Percentiles rank a stretch among this genome's conserved stretches.
These are phyloP conservation scores for Hylomyscus alleni DNA, from an alignment of 2,797 vertebrate genomes.

Conservation along the genomic window DNA sequence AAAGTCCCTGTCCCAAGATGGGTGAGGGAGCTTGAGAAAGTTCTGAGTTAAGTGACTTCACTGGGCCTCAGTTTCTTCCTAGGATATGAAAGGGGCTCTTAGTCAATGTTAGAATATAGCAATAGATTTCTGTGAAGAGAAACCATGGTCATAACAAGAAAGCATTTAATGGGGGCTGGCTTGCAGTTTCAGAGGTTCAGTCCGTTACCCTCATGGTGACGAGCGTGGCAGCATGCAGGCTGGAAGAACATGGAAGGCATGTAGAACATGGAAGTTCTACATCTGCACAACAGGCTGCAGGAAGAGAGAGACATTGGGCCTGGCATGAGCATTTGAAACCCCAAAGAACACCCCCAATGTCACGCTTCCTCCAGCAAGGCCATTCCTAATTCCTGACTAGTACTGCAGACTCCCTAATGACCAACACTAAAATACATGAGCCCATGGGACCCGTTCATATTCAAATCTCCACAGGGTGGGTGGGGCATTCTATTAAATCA, in stretches of 20 bases:
- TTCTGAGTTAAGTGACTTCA: constrained; percentile 21
- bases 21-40: not conserved
- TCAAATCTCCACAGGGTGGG: not conserved
- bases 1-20: not conserved
- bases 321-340: not conserved
- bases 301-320: not conserved
- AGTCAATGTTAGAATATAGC: not conserved
- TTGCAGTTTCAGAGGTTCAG: not conserved
- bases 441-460: not conserved
- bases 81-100: not conserved
- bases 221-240: not conserved
- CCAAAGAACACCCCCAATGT: not conserved
- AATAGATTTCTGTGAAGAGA: not conserved
- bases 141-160: no score
- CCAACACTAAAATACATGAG: not conserved
- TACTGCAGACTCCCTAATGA: not conserved
- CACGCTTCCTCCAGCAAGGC: not conserved
- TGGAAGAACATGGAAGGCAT: no score
- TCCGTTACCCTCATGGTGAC: not conserved
- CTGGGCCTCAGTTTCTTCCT: constrained; percentile 25
- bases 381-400: not conserved
- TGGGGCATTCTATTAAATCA: not conserved
- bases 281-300: not conserved
- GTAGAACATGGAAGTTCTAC: not conserved
- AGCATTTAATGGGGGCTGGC: not conserved